Base-by-base conservation (phyloP, 2,888 invertebrate genomes). In the Agrilus mali region DNA sequence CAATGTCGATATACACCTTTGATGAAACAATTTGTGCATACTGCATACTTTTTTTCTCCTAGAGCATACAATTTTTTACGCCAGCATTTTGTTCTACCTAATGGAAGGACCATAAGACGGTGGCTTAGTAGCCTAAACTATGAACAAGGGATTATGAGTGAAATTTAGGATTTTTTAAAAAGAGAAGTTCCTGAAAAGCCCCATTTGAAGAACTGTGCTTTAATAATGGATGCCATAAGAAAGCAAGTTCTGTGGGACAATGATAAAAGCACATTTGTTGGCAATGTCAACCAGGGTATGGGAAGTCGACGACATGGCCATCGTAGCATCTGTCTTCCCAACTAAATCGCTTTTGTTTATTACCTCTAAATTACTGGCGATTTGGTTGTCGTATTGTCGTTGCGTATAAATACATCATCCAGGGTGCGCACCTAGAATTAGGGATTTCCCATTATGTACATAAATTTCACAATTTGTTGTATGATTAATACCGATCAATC, bases 21-120 rank as follows among this genome's bases (percentile, higher is more conserved):
- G n/a, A 46, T 43, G 43, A 46, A 46, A 14, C 39, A 46, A 32
- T 43, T 46, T 43, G 43, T 40, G 2, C 43, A 43, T 2, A 45
- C 42, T 4, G 27, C 42, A 20, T 45, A 42, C 33, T 45, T 45
- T 42, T 43, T 43, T 16, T 46, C 40, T 2, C 41, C 43, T 17
- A 43, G 43, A 27, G 42, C 42, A 5, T 46, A 43, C 14, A 31
- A 36, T 31, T 46, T 40, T 39, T 10, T 46, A 8, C 4, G 38
- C 12, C 14, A 38, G 34, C 14, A 43, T 35, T 43, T 40, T 33
- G 14, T 36, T 7, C 20, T 41, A 27, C 41, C 41, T 14, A 41
- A 36, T 36, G 31, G 36, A 14, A 13, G 41, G 8, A 41, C 36
- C 8, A 14, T 41, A 12, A 4, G 41, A 16, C 35, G 27, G n/a